Base-by-base conservation (phyloP, 37 sponge, comb jelly and placozoan species). In the Spongia lamella region DNA sequence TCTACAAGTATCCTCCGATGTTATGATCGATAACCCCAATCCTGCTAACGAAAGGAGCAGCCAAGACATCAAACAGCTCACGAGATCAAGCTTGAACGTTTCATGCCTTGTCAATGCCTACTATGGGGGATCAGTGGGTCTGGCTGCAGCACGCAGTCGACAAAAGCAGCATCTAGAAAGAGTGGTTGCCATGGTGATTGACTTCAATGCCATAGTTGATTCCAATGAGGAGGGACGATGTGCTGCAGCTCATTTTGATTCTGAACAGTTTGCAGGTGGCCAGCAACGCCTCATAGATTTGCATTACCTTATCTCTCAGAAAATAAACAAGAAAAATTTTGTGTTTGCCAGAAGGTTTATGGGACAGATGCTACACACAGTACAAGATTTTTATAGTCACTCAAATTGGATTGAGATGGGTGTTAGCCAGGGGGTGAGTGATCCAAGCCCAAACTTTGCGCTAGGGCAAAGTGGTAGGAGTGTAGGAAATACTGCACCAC, bases 11-110 rank as follows among this genome's bases (percentile, higher is more conserved):
- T 60, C 69, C 3, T 27, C 55, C 22, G 76, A 83, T 27, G 3
- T 83, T 27, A 38, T 83, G 68, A 4, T 22, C 11, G 75, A 74
- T 3, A 83, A 83, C 38, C 76, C 76, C 2, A 75, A 83, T 56
- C 47, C 47, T 9, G 67, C 65, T 7, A 25, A 30, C 20, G 26
- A 19, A n/a, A 66, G 39, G 16, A 83, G 83, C 34, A 66, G 27
- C 15, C 11, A 20, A 19, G 56, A 69, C 14, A 83, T 83, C 15
- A 58, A 54, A 53, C n/a, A 56, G 16, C 53, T 83, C 21, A 13
- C 47, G 9, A n/a, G n/a, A n/a, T n/a, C n/a, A n/a, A n/a, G n/a
- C n/a, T 20, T 75, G 38, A 52, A 20, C 11, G 76, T 16, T 9
- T 25, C 21, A 19, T 22, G 43, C 27, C 75, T 83, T 24, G 27